Evolutionary conservation across 2,888 invertebrate genomes (phyloP), one percentile per base, ranked within the genome.

Genomic region (Drosophila nigricruria): DNA sequence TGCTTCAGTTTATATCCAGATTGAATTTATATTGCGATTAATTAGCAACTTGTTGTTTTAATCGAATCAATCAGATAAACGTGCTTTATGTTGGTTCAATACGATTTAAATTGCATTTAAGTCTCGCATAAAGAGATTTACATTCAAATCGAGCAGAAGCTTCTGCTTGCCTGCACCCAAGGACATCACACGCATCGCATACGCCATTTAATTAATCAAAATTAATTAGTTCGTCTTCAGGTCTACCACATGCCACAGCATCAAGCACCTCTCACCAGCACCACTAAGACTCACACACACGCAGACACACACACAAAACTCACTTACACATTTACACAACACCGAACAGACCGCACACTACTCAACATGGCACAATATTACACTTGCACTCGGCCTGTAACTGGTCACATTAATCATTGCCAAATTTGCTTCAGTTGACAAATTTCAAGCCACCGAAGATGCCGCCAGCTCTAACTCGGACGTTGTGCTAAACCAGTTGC

Each of bases 11-110:
- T 42, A 56, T 40, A 62, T 64, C 66, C 52, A 60, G 63, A 82
- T 88, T 69, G 82, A 82, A 71, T 63, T 27, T 66, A 63, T 74
- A 77, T 54, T 75, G 74, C 58, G 62, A 73, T 87, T 81, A 71
- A 84, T 84, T 87, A 84, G 79, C 62, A 34, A 64, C 18, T 70
- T 56, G 64, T 58, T 72, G 53, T 52, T 52, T 57, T 57, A 70
- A 27, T 58, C 50, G n/a, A 53, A 65, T 73, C 4, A 12, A 14
- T 6, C 4, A 40, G 10, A 10, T 12, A 40, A 23, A 14, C 4
- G 38, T 54, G 50, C 49, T 63, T 70, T 59, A 65, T 45, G 79
- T 34, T 30, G 14, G 30, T 1, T 23, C 50, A 64, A 53, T 60
- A 4, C 50, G 49, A 56, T 64, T 69, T 43, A 45, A 87, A 87